Base-by-base conservation (phyloP, 2,888 invertebrate genomes). In the Hyles lineata region DNA sequence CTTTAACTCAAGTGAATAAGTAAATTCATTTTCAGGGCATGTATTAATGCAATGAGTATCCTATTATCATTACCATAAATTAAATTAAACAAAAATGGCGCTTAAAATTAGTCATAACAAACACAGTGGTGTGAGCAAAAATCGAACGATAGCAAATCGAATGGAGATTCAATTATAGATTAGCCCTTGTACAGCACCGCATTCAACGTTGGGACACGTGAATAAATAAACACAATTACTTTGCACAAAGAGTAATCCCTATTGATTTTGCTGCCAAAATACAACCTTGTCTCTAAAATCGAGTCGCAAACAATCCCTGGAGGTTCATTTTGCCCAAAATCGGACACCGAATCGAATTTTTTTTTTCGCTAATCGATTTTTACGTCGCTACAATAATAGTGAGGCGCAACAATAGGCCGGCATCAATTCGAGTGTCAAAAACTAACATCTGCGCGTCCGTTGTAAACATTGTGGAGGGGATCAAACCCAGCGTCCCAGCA, bases 371-470 rank as follows among this genome's bases (percentile, higher is more conserved):
- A 77, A 88, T 88, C 86, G 89, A 89, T 93, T 93, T 92, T 92
- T 89, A 87, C 87, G 82, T 85, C 80, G 85, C 82, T 84, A 85
- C 89, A 92, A 93, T 93, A 91, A 91, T 89, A 86, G 88, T 78
- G 78, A 79, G 82, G 83, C 81, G 80, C 80, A 93, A 93, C 93
- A 94, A 94, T 87, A 85, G 90, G 87, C 87, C 89, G 92, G 93
- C 94, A 94, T 94, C 93, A 94, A 94, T 93, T 92, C 89, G 81
- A 92, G 94, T 94, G 94, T 94, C 94, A 94, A 94, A 94, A 94
- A 94, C 93, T 93, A 93, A 93, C 94, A 94, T 94, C 94, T 94
- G 94, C 94, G 91, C 92, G 87, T 87, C 87, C 90, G 90, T 89
- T 91, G 90, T 92, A 92, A 92, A 93, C 92, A 90, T 87, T 89